Conservation (phyloP, 2,888 invertebrate genomes). For the Drosophila atroscutellata region DNA sequence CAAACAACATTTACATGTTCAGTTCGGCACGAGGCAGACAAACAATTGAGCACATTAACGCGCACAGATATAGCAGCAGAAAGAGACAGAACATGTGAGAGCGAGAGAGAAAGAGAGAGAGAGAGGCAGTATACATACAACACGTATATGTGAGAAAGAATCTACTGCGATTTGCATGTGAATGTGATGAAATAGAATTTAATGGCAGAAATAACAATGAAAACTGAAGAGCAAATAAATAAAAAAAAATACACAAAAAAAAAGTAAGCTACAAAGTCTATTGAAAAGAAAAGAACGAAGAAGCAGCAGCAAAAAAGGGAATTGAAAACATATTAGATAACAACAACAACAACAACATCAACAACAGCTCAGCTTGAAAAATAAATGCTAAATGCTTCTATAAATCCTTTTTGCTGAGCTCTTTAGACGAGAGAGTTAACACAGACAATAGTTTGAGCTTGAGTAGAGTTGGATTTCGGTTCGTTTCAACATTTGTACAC, state of each 20-base stretch:
- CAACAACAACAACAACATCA: not conserved
- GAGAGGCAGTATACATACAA: not conserved
- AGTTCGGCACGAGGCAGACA: conserved; percentile 62
- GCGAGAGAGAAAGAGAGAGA: not conserved
- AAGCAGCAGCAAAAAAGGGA: conserved; percentile 2
- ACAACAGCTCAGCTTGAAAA: not conserved
- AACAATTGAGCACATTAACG: conserved; percentile 80
- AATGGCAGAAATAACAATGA: conserved; percentile 64
- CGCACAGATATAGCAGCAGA: conserved; percentile 42
- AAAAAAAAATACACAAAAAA: conserved; percentile 28
- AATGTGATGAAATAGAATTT: conserved; percentile 78
- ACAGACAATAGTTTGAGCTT: not conserved
- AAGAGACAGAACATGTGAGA: conserved; percentile 2
- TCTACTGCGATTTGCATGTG: conserved; percentile 71
- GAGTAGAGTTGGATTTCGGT: not conserved
- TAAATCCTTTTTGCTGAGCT: conserved; percentile 11
- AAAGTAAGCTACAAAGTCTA: conserved; percentile 57
- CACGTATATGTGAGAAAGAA: conserved; percentile 10
- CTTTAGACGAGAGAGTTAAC: not conserved
- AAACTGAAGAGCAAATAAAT: conserved; percentile 70
- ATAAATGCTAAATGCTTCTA: conserved; percentile 6
- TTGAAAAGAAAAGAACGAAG: conserved; percentile 18
- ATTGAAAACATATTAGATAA: not conserved
- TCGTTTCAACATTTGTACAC: not conserved
- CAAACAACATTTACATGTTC: conserved; percentile 56